A percentile compares a stretch with the other conserved stretches of the same genome.
Evolutionary conservation across 92 coral and sea anemone genomes (phyloP).

Genomic region (Porites rus): DNA sequence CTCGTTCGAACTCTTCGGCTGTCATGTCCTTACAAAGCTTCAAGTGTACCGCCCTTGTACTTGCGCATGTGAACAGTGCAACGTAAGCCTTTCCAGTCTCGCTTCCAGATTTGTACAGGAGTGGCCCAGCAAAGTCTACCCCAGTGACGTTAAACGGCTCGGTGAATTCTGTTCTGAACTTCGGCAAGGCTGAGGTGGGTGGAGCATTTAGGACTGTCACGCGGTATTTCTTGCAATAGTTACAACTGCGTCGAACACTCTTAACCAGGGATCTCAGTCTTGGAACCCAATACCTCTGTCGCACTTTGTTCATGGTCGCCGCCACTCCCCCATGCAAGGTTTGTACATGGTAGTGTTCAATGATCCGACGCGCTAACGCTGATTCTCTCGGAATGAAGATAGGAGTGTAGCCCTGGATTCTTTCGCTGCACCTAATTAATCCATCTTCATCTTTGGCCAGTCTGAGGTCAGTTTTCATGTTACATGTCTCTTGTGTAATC

Average conservation of each 20-base stretch:
- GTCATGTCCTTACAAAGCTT: constrained; percentile 50
- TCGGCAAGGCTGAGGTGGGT: constrained; percentile 39
- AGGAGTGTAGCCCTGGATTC: constrained; percentile 61
- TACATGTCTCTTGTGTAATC: constrained; percentile 35
- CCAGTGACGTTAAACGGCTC: constrained; percentile 63
- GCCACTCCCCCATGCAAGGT: constrained; percentile 68
- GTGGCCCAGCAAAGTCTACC: constrained; percentile 72
- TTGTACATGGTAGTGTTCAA: constrained; percentile 43
- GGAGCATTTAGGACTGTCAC: constrained; percentile 22
- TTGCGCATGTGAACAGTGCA: constrained; percentile 72
- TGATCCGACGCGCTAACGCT: constrained; percentile 27
- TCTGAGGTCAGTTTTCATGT: constrained; percentile 32
- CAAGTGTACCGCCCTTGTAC: constrained; percentile 71
- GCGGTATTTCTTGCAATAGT: constrained; percentile 53
- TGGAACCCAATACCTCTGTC: constrained; percentile 57
- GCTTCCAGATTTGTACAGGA: constrained; percentile 28
- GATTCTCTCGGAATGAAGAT: constrained; percentile 49
- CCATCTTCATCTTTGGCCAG: constrained; percentile 54
- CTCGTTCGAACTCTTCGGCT: constrained; percentile 32
- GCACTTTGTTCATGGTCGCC: constrained; percentile 56
- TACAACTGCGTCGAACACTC: constrained; percentile 46
- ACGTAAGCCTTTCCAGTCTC: constrained; percentile 42
- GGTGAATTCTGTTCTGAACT: constrained; percentile 52
- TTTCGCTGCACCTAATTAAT: constrained; percentile 51
- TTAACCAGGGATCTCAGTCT: constrained; percentile 53